Conservation (phyloP, 2,113 vertebrate species). For the Gallinago paraguaiae region DNA sequence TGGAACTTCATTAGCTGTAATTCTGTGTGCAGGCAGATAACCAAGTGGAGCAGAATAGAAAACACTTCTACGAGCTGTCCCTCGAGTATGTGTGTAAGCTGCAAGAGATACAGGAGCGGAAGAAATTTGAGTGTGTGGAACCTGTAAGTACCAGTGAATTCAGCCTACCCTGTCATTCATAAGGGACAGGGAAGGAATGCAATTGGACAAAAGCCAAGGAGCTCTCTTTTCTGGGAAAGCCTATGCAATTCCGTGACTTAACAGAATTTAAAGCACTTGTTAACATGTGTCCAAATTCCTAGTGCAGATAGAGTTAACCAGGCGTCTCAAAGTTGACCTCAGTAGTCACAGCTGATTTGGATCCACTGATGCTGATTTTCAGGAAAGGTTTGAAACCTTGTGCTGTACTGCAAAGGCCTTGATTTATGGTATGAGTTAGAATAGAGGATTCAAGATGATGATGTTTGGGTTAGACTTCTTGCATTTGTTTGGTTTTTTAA, state of each 20-base stretch:
- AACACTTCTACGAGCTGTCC: constrained; percentile 94
- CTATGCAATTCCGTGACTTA: background rate
- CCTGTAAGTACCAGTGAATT: constrained; percentile 83
- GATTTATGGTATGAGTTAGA: background rate
- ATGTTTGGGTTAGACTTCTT: background rate
- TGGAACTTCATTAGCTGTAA: background rate
- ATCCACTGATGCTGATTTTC: background rate
- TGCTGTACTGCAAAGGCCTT: background rate
- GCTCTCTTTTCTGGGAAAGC: background rate
- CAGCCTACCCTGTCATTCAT: background rate
- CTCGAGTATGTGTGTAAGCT: constrained; percentile 95
- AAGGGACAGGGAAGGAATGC: background rate
- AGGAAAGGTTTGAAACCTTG: background rate
- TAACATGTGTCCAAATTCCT: background rate
- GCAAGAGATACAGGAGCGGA: constrained; percentile 97
- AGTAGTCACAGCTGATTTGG: background rate
- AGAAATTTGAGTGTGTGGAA: constrained; percentile 98
- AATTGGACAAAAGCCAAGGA: background rate
- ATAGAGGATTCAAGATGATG: background rate
- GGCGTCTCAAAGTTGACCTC: background rate
- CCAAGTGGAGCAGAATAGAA: constrained; percentile 88
- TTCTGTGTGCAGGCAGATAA: constrained; percentile 83
- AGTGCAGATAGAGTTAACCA: background rate
- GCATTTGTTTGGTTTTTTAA: background rate
- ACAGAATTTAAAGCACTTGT: background rate